Evolutionary conservation across 30 jellyfish, hydroid and myxozoan genomes (phyloP).

Genomic region (Hydra vulgaris): DNA sequence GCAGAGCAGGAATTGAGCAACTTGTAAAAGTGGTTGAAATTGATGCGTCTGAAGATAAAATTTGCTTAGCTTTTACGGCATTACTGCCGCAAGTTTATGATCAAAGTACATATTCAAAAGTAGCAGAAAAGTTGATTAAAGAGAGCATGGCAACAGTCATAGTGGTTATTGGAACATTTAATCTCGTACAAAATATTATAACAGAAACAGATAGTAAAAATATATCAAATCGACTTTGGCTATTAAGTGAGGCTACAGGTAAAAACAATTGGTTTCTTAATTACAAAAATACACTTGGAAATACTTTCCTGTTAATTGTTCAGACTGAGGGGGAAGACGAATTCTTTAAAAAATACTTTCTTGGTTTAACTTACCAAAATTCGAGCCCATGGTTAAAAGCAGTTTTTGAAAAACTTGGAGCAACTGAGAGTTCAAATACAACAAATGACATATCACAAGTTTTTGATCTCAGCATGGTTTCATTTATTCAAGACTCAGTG

Average conservation of each 20-base stretch:
- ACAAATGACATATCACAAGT: background rate
- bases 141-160: background rate
- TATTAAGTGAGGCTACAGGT: background rate
- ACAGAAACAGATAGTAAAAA: background rate
- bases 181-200: background rate
- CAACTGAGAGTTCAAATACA: background rate
- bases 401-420: background rate
- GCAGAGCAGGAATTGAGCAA: background rate
- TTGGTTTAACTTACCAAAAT: background rate
- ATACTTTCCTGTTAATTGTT: background rate
- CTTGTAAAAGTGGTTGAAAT: background rate
- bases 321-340: background rate
- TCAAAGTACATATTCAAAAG: too few species aligned
- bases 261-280: background rate
- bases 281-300: background rate
- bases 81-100: background rate
- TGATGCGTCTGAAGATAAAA: too few species aligned
- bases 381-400: background rate
- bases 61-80: background rate
- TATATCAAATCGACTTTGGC: background rate
- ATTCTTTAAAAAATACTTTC: background rate
- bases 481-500: background rate
- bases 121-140: too few species aligned
- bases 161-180: background rate
- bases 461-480: background rate